Percentiles rank a stretch among this genome's conserved stretches.
phyloP scores from a whole-genome alignment of 2,113 vertebrate species.

The Chaetodon auriga region DNA sequence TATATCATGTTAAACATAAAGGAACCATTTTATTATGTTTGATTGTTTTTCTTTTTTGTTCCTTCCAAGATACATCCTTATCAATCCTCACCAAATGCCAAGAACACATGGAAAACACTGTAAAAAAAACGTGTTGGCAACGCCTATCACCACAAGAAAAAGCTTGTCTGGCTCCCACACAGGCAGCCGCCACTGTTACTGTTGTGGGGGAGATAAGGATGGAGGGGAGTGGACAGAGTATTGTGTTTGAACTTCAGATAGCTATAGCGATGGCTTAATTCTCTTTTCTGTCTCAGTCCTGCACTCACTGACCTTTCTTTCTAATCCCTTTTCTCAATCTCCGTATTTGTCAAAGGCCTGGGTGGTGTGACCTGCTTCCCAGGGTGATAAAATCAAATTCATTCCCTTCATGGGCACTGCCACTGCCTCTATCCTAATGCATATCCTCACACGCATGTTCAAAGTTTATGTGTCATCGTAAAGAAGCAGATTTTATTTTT shows the following conservation, averaged over 20 bases:
- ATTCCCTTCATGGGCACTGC: slow-evolving; percentile 41
- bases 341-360: slow-evolving; percentile 71
- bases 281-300: slow-evolving; percentile 63
- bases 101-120: slow-evolving; percentile 29
- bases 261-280: slow-evolving; percentile 72
- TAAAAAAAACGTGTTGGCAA: slow-evolving; percentile 16
- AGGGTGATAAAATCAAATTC: slow-evolving; percentile 68
- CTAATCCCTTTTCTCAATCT: slow-evolving; percentile 65
- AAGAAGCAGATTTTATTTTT: not conserved
- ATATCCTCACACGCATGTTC: slow-evolving; percentile 8
- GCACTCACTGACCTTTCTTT: slow-evolving; percentile 73
- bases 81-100: slow-evolving; percentile 44
- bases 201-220: slow-evolving; percentile 58
- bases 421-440: slow-evolving; percentile 15
- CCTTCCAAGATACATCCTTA: slow-evolving; percentile 14
- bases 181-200: slow-evolving; percentile 28
- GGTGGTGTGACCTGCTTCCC: slow-evolving; percentile 47
- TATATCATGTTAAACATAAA: slow-evolving; percentile 1
- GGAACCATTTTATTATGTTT: not conserved
- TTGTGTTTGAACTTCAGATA: slow-evolving; percentile 69
- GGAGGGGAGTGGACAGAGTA: slow-evolving; percentile 35
- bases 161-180: slow-evolving; percentile 22
- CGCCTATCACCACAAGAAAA: slow-evolving; percentile 28
- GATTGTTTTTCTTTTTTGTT: slow-evolving; percentile 1
- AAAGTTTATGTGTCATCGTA: not conserved